Base-by-base conservation (phyloP, 2,113 vertebrate genomes). In the Aegotheles bennettii region DNA sequence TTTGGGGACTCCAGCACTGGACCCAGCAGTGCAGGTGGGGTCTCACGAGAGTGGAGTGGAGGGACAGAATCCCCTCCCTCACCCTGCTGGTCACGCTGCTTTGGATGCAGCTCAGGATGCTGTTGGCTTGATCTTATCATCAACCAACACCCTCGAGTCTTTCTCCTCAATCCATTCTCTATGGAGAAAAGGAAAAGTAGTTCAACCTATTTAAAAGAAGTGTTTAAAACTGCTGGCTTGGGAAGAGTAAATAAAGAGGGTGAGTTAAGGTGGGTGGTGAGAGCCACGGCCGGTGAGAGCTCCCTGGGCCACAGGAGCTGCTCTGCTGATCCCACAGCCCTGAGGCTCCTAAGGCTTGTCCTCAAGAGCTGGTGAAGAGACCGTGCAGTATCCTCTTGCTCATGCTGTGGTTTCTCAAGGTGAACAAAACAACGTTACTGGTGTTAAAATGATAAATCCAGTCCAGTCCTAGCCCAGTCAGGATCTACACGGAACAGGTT, bases 391-490 rank as follows among this genome's bases (percentile, higher is more conserved):
- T 83, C 68, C 33, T 73, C 36, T 53, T 71, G 40, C 79, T 87
- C 17, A 1, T 69, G 53, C 43, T 84, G 47, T 59, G 82, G 57
- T 84, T 95, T 85, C 84, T 68, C 79, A 26, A 73, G 45, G 88
- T 90, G 89, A 97, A 83, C 90, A 91, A 94, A 96, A 82, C 71
- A 81, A 40, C 3, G 2, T 65, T 90, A 24, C 40, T 63, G 75
- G 63, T 89, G 87, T 93, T 90, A 59, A 80, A 87, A 85, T 80
- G 83, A 85, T 90, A 94, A 95, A 88, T 80, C 43, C 38, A 68
- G 91, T 64, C 59, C 69, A 69, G 94, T 84, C 79, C 67, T 64
- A 84, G 45, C 47, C n/a, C 60, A 48, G 85, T 38, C 92, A 86
- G 77, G 85, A 93, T 86, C 75, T 0, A 2, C 74, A 28, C 1